Conservation (phyloP, 1,140 invertebrate species). For the Lordiphosa clarofinis region DNA sequence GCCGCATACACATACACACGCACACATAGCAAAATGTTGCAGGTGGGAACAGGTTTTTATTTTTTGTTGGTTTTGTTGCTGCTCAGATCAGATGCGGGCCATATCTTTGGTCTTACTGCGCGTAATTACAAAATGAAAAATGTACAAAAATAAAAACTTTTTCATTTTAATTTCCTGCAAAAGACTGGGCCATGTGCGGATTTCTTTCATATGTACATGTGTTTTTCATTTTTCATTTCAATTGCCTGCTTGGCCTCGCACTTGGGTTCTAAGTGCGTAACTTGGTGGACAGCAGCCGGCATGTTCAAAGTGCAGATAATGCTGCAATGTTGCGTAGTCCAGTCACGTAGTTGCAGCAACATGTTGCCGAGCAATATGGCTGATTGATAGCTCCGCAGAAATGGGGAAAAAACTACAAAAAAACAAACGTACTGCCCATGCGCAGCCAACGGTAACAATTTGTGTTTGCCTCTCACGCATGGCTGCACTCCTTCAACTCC, state of each 20-base stretch:
- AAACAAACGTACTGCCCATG: constrained; percentile 3
- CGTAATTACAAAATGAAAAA: constrained; percentile 60
- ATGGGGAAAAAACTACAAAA: background rate
- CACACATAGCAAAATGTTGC: constrained; percentile 48
- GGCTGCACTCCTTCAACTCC: constrained; percentile 38
- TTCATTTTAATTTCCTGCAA: constrained; percentile 23
- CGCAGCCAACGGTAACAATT: constrained; percentile 30
- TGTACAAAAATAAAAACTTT: constrained; percentile 11
- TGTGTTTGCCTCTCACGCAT: constrained; percentile 45
- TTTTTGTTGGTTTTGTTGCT: constrained; percentile 6
- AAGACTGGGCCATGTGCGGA: constrained; percentile 12
- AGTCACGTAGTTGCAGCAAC: constrained; percentile 57
- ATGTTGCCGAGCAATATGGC: constrained; percentile 61
- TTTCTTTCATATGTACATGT: constrained; percentile 6
- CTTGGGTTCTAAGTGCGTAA: constrained; percentile 27
- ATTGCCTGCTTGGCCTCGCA: constrained; percentile 14
- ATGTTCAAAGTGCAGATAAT: constrained; percentile 45
- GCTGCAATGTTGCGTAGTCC: constrained; percentile 34
- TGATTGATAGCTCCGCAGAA: constrained; percentile 41
- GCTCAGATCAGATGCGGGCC: constrained; percentile 53
- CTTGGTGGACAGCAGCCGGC: constrained; percentile 14
- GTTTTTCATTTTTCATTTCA: constrained; percentile 26
- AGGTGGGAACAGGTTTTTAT: constrained; percentile 72
- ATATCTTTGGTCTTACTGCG: constrained; percentile 61
- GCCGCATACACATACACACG: constrained; percentile 38